Evolutionary conservation across 2,113 vertebrate genomes (phyloP), one percentile per base, ranked within the genome.

Genomic region (Eulemur macaco): DNA sequence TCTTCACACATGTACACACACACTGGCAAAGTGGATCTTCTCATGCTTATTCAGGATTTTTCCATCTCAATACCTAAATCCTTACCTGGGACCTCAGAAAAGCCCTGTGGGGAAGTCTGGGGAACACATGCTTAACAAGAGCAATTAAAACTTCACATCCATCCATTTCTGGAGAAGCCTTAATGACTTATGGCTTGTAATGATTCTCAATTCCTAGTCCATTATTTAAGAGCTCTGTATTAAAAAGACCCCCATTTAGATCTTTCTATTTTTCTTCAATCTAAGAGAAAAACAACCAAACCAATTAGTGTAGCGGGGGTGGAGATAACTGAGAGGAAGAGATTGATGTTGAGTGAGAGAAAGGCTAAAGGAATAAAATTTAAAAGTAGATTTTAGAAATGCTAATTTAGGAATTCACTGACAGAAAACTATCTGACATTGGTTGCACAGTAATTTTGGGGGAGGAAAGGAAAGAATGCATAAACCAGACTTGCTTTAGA

Each of bases 311-410:
- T 21, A 18, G 66, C 25, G 5, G n/a, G 64, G 37, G 15, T 31
- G 45, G 50, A 3, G 29, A 34, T 78, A 34, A 60, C 45, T 86
- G 42, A 56, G 25, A 91, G 27, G 31, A 17, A 80, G 29, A 82
- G 15, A 39, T 60, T 45, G 34, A 64, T 37, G 37, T 5, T 27
- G 29, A 91, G 34, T 64, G 37, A 82, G 23, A 86, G 3, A 66
- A 84, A 94, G 8, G 23, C 18, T 71, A 82, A 76, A 86, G 12
- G 31, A 74, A 90, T 39, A 52, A 42, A 50, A 90, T 21, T 50
- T 71, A 50, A 87, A 93, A 94, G 23, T 85, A 47, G 21, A 71
- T 37, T 93, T 96, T 89, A 87, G 85, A 93, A 92, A 85, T 92
- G 42, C 76, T 42, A 42, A 76, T 86, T 90, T 84, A 37, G 42